Percentiles rank a stretch among this genome's conserved stretches.
Conservation (phyloP, 2,888 invertebrate species). For the Drosophila histrio region DNA sequence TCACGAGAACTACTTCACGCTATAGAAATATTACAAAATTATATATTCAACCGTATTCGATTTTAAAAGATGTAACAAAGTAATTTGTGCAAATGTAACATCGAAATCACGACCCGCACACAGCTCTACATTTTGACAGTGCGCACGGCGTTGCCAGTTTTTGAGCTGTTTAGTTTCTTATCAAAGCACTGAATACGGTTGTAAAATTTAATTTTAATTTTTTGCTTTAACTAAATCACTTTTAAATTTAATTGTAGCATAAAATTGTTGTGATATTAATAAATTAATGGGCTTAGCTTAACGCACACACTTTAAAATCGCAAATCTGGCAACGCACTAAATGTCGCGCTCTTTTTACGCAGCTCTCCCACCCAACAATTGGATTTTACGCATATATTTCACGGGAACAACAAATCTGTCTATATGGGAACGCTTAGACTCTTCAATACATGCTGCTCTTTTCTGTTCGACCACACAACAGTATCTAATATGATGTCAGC, state of each 20-base stretch:
- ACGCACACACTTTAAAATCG: not conserved
- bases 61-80: not conserved
- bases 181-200: slow-evolving; percentile 25
- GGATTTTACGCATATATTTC: slow-evolving; percentile 29
- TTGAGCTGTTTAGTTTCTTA: slow-evolving; percentile 30
- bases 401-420: slow-evolving; percentile 13
- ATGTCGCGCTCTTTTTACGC: slow-evolving; percentile 57
- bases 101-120: slow-evolving; percentile 38
- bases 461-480: not conserved
- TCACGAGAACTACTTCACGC: too few species aligned
- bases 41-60: not conserved
- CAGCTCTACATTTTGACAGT: slow-evolving; percentile 26
- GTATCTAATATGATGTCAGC: not conserved
- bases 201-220: not conserved
- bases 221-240: not conserved
- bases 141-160: slow-evolving; percentile 40
- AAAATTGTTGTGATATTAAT: not conserved
- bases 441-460: not conserved
- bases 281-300: not conserved
- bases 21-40: not conserved
- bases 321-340: slow-evolving; percentile 42
- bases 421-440: not conserved
- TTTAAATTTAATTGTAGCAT: not conserved
- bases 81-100: not conserved
- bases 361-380: slow-evolving; percentile 28